Conservation (phyloP, 2,113 vertebrate genomes). For the Neodon shergylaensis region DNA sequence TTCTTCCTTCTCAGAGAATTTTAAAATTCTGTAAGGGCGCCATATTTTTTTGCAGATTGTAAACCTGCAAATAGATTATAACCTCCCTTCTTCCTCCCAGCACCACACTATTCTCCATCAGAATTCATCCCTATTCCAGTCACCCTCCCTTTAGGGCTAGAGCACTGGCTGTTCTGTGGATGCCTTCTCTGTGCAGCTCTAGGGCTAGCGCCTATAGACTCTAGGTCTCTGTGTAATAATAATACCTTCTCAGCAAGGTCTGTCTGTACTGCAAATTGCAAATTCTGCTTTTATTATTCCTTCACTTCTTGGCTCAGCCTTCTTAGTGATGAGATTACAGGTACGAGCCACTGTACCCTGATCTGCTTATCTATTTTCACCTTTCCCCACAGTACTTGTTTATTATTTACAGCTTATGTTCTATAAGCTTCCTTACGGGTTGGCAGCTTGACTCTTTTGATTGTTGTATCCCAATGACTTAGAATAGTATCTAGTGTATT, state of each 20-base stretch:
- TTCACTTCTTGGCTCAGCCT: neutral
- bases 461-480: neutral
- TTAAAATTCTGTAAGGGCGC: neutral
- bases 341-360: neutral
- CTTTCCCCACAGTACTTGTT: neutral
- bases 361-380: neutral
- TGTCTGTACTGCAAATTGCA: neutral
- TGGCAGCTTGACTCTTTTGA: conserved; percentile 16
- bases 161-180: neutral
- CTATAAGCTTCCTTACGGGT: neutral
- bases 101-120: neutral
- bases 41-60: neutral
- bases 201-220: neutral
- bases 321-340: neutral
- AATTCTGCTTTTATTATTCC: neutral
- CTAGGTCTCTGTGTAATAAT: conserved; percentile 9
- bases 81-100: neutral
- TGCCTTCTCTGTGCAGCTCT: neutral
- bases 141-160: too few relatives aligned
- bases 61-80: neutral
- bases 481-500: neutral
- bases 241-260: neutral
- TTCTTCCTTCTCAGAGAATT: neutral
- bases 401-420: conserved; percentile 32
- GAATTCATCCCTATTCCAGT: neutral